Conservation (phyloP, 64 coral and sea anemone genomes). For the Catalaphyllia jardinei region DNA sequence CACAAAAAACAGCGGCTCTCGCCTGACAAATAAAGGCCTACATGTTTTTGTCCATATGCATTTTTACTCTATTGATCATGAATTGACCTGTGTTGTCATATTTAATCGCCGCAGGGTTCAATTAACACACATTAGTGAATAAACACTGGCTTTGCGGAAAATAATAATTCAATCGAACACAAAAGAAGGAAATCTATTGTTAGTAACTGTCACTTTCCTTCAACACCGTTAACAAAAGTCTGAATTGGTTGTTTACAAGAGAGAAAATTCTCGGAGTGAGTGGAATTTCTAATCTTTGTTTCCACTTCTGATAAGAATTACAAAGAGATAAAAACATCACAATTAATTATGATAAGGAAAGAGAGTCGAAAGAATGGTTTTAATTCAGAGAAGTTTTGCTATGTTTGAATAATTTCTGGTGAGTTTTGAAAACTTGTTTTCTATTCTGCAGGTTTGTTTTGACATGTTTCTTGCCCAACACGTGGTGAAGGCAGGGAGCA, state of each 20-base stretch:
- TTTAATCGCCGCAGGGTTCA: constrained; percentile 32
- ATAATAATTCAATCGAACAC: constrained; percentile 34
- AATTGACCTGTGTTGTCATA: constrained; percentile 27
- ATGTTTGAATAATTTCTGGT: not conserved
- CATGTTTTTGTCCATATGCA: not conserved
- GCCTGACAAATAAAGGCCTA: not conserved
- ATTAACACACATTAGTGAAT: constrained; percentile 40
- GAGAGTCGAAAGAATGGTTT: not conserved
- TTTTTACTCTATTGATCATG: constrained; percentile 27
- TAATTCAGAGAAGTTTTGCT: not conserved
- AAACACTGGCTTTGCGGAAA: constrained; percentile 21
- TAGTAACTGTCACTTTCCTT: constrained; percentile 24
- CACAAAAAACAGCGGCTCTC: not conserved
- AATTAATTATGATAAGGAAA: not conserved
- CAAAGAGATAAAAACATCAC: constrained; percentile 3
- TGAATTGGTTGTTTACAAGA: constrained; percentile 36
- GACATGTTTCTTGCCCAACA: constrained; percentile 13
- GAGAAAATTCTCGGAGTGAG: constrained; percentile 26
- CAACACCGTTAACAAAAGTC: not conserved
- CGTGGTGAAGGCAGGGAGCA: not conserved
- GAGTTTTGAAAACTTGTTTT: constrained; percentile 21
- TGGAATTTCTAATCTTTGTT: constrained; percentile 43
- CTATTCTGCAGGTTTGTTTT: constrained; percentile 29
- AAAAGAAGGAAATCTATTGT: constrained; percentile 41
- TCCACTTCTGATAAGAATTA: constrained; percentile 1